Percentiles rank a stretch among this genome's conserved stretches.
Evolutionary conservation across 2,888 invertebrate genomes (phyloP).

Genomic region (Germaria angustata): DNA sequence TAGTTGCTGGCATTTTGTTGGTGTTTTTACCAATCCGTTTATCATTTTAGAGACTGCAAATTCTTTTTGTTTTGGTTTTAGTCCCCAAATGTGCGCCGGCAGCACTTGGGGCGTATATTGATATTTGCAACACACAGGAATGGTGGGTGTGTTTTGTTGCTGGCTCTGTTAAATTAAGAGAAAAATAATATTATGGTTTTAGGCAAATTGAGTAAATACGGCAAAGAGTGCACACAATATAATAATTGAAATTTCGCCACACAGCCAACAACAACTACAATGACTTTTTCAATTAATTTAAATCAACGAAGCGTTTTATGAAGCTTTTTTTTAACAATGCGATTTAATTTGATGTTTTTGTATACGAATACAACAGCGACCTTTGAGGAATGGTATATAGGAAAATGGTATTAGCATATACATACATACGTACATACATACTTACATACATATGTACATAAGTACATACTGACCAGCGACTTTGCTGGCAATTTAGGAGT

Average conservation of each 20-base stretch:
- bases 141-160: slow-evolving; percentile 9
- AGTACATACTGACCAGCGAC: no score
- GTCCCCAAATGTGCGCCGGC: neutral
- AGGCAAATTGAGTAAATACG: slow-evolving; percentile 49
- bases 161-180: slow-evolving; percentile 52
- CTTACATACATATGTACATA: no score
- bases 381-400: no score
- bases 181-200: slow-evolving; percentile 52
- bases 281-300: slow-evolving; percentile 56
- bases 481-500: no score
- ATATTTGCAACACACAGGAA: no score
- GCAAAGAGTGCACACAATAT: slow-evolving; percentile 16
- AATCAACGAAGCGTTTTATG: slow-evolving; percentile 40
- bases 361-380: neutral
- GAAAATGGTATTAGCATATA: neutral
- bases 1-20: no score
- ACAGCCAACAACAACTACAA: slow-evolving; percentile 8
- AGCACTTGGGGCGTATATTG: neutral
- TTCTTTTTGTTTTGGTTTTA: neutral
- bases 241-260: slow-evolving; percentile 35
- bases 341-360: neutral
- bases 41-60: no score
- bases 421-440: neutral
- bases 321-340: neutral
- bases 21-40: no score